A percentile compares a stretch with the other conserved stretches of the same genome.
Conservation (phyloP, 2,113 vertebrate genomes). For the Gracilinanus agilis region DNA sequence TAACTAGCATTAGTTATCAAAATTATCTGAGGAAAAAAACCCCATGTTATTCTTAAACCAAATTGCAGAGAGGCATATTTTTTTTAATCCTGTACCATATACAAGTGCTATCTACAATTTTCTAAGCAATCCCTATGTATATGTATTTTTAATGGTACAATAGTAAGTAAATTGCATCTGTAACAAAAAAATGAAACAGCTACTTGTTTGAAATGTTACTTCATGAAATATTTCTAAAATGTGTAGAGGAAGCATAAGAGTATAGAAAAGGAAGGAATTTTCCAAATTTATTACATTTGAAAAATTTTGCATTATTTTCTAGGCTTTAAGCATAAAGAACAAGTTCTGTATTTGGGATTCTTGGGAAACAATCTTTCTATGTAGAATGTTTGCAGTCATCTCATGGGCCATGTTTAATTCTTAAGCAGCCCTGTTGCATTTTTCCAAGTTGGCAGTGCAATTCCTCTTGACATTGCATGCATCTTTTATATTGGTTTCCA, state of each 20-base stretch:
- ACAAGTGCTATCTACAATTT: too few relatives aligned
- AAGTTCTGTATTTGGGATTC: not conserved
- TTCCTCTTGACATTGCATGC: not conserved
- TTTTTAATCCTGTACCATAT: too few relatives aligned
- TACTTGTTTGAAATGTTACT: not conserved
- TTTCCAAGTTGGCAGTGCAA: not conserved
- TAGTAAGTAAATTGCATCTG: not conserved
- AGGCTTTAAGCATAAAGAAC: not conserved
- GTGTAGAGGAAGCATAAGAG: not conserved
- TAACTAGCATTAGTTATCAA: not conserved
- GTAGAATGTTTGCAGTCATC: not conserved
- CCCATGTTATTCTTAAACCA: not conserved
- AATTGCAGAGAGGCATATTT: not conserved
- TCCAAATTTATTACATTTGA: not conserved
- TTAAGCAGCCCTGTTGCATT: not conserved
- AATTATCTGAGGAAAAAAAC: not conserved
- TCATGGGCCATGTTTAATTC: not conserved
- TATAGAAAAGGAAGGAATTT: not conserved
- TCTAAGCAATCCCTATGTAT: too few relatives aligned
- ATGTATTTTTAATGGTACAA: not conserved
- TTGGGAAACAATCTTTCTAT: not conserved
- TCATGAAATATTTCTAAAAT: not conserved
- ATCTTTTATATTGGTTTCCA: not conserved
- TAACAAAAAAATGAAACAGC: not conserved
- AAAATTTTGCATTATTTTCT: not conserved